Evolutionary conservation across 37 sponge, comb jelly and placozoan genomes (phyloP), one percentile per base, ranked within the genome.

Genomic region (Dysidea cf. avara): DNA sequence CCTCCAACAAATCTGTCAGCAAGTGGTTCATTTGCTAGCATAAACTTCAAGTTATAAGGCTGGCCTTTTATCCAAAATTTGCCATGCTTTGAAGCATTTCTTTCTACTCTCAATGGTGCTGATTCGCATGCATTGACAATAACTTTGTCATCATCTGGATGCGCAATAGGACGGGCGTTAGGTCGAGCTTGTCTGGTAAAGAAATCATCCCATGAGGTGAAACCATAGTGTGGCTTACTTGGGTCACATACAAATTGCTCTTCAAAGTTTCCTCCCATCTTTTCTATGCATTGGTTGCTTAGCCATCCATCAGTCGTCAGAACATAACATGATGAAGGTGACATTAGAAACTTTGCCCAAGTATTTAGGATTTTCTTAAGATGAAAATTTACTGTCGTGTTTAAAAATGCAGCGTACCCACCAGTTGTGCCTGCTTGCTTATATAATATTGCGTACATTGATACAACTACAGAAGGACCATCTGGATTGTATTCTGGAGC

Each of bases 381-480:
- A 6, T 81, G 81, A 43, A 14, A 21, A 56, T 80, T 80, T 31
- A 61, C 81, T 32, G 33, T 61, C 2, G 38, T 61, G 37, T 78
- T 78, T 5, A 58, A 25, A 53, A 68, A 78, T 2, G 69, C 79
- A n/a, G 79, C 79, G 53, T 68, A 78, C 5, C 79, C 79, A 40
- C 29, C 40, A 24, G 52, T 58, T 18, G 79, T 78, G 1, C 35
- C 69, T 69, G 58, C 68, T 12, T 68, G 11, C 79, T 69, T 68
- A 55, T 68, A 21, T 22, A 80, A 25, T 33, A 80, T 70, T 16
- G 74, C 81, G 50, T 72, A 72, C 66, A 81, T 81, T 29, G 81
- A 74, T 32, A 81, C 62, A 6, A 72, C 81, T 30, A 63, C 66
- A n/a, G n/a, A n/a, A 12, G 72, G 58, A 31, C 66, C 74, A 1